Percentiles rank a stretch among this genome's conserved stretches.
These are phyloP conservation scores for Cinclus cinclus DNA, from an alignment of 2,113 vertebrate genomes.

Conservation along the genomic window DNA sequence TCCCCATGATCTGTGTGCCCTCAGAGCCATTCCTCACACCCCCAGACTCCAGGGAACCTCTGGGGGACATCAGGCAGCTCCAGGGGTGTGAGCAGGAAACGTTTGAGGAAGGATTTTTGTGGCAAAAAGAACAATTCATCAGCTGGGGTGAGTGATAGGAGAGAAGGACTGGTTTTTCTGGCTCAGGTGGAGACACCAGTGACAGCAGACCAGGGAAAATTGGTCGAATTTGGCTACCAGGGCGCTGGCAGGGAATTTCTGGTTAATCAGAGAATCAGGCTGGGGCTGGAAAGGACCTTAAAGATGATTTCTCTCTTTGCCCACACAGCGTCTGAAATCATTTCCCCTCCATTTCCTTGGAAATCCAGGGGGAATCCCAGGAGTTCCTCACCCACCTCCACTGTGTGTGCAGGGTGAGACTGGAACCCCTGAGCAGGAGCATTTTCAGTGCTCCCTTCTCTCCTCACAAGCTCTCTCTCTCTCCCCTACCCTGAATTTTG, in stretches of 20 bases:
- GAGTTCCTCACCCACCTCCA: not conserved
- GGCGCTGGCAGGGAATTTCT: not conserved
- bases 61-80: rapidly evolving
- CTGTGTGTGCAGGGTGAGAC: not conserved
- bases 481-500: not conserved
- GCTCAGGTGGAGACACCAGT: not conserved
- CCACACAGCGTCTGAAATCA: not conserved
- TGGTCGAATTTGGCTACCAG: not conserved
- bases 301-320: not conserved
- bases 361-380: not conserved
- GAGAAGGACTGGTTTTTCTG: not conserved
- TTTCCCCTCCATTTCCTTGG: not conserved
- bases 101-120: not conserved
- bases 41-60: not conserved
- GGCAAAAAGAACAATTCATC: not conserved
- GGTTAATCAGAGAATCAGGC: not conserved
- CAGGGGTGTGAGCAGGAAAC: rapidly evolving
- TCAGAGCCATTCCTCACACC: not conserved
- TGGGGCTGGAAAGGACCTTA: not conserved
- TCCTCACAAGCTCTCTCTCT: not conserved
- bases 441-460: not conserved
- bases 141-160: not conserved
- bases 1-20: not conserved
- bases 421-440: not conserved
- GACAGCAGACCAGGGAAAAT: not conserved